Conservation (phyloP, 2,113 vertebrate species). For the Ellobius talpinus region DNA sequence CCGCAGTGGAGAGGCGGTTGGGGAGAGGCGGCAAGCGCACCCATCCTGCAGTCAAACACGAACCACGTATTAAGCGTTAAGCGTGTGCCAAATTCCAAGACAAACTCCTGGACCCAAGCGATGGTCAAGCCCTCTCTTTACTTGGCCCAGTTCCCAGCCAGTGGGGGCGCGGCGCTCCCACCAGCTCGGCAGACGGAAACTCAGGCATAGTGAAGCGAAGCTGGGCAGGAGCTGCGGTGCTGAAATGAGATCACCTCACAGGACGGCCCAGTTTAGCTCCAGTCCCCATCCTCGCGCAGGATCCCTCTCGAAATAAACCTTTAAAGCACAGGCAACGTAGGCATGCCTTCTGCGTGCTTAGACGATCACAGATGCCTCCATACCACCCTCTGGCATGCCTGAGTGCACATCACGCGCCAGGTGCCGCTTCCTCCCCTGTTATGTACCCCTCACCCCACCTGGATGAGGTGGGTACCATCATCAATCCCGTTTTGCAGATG, state of each 20-base stretch:
- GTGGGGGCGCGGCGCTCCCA: conserved; percentile 6
- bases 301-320: conserved; percentile 63
- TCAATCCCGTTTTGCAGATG: background rate
- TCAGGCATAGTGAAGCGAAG: background rate
- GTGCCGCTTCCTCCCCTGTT: background rate
- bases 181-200: conserved; percentile 13
- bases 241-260: conserved; percentile 74
- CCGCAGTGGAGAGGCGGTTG: background rate
- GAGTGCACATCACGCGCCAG: background rate
- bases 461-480: background rate
- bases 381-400: background rate
- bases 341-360: background rate
- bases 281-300: conserved; percentile 38
- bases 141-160: conserved; percentile 26
- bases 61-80: conserved; percentile 23
- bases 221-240: background rate
- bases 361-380: background rate
- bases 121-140: background rate
- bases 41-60: background rate
- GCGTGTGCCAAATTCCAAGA: background rate
- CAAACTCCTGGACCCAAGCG: background rate
- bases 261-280: conserved; percentile 68
- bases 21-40: background rate
- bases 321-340: background rate
- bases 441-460: background rate